Evolutionary conservation across 53 echinoderm and acorn worm species (phyloP), one percentile per base, ranked within the genome.

Genomic region (Astropecten irregularis): DNA sequence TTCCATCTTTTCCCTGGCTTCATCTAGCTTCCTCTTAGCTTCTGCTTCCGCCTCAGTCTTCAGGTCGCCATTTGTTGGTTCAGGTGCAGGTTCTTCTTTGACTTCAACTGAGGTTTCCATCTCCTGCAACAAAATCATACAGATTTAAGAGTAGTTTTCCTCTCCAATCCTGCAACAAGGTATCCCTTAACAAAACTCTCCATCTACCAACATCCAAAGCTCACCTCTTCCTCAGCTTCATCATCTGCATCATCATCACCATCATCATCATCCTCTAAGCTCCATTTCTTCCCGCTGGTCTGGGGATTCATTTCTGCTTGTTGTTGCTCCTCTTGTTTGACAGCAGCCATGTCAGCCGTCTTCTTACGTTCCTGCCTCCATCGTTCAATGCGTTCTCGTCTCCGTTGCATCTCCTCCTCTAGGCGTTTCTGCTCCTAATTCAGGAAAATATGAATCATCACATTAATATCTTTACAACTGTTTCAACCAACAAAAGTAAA

Each of bases 301-400:
- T 84, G 57, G 4, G 83, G 60, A 25, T 13, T 6, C 20, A 47
- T 44, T 14, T 83, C 66, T 5, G 44, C 32, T 36, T 66, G 25
- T 4, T 22, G 34, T 4, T 47, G 16, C 16, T 19, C 50, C 0
- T 57, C 69, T 44, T 81, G 76, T 67, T 76, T 69, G 1, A 71
- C 84, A 3, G 82, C 72, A 1, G 90, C 76, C 34, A 69, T 53
- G 21, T 89, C 91, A 27, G 39, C 55, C 1, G 93, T 73, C 64
- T 89, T 93, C 87, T 96, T 96, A 14, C 93, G 89, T 56, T 96
- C 96, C 49, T 87, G 87, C 8, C 96, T 56, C 96, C 96, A 96
- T 21, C 91, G 84, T 70, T 96, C 96, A 36, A 96, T 96, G 46
- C 96, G 86, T 71, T 96, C 96, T 28, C 93, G 58, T 16, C 96